A percentile compares a stretch with the other conserved stretches of the same genome.
These are phyloP conservation scores for Hyalella azteca DNA, from an alignment of 2,888 invertebrate genomes.

Conservation along the genomic window DNA sequence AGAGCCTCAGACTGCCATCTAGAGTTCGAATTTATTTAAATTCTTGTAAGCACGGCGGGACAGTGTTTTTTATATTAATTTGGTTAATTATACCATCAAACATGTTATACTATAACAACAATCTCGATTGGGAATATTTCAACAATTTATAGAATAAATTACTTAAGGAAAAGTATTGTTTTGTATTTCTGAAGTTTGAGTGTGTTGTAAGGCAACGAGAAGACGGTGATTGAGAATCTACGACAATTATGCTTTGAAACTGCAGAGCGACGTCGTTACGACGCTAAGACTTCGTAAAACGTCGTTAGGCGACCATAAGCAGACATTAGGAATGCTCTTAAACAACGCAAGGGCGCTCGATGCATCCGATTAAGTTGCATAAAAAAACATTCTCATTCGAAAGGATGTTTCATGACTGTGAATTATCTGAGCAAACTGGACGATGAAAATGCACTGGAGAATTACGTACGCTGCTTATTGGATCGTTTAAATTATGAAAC, in stretches of 20 bases:
- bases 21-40: neutral
- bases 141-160: no score
- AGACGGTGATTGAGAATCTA: neutral
- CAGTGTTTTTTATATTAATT: no score
- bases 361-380: neutral
- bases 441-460: no score
- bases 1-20: neutral
- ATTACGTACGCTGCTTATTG: no score
- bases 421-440: no score
- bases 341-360: neutral
- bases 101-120: no score
- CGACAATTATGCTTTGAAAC: neutral
- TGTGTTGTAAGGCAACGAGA: neutral
- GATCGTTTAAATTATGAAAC: no score
- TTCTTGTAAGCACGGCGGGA: neutral
- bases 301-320: neutral
- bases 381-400: no score
- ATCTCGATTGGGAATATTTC: no score
- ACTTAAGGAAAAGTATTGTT: neutral
- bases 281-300: neutral
- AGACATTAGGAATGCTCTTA: conserved; percentile 5
- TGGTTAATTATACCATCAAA: no score
- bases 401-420: no score
- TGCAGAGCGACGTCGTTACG: neutral
- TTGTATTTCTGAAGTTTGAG: neutral